Evolutionary conservation across 2,888 invertebrate genomes (phyloP).

Genomic region (Limulus polyphemus): DNA sequence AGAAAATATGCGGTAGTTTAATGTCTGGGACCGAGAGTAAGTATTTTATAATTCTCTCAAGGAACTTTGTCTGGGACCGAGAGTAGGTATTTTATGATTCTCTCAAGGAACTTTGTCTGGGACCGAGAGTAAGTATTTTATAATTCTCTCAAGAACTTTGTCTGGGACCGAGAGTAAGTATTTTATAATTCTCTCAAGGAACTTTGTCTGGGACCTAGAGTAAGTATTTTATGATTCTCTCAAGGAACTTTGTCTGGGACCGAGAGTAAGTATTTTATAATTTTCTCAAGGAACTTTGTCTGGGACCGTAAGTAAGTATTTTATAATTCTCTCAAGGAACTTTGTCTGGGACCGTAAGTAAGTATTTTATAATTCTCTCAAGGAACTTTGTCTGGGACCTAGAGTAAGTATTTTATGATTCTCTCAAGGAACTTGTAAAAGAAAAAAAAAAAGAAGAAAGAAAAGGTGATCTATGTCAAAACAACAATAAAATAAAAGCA

Average conservation of each 20-base stretch:
- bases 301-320: slow-evolving; percentile 23
- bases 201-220: slow-evolving; percentile 25
- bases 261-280: slow-evolving; percentile 16
- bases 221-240: slow-evolving; percentile 5
- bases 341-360: slow-evolving; percentile 25
- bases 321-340: too few relatives aligned
- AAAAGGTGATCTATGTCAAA: too few relatives aligned
- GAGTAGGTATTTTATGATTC: slow-evolving; percentile 11
- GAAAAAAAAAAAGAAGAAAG: too few relatives aligned
- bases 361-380: slow-evolving; percentile 1
- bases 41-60: neutral
- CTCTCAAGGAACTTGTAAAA: too few relatives aligned
- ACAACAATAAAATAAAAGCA: too few relatives aligned
- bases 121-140: slow-evolving; percentile 21
- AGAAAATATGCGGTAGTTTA: slow-evolving; percentile 21
- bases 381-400: slow-evolving; percentile 24
- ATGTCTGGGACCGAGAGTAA: slow-evolving; percentile 25
- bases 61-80: slow-evolving; percentile 24
- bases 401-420: slow-evolving; percentile 14
- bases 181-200: too few relatives aligned
- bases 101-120: too few relatives aligned
- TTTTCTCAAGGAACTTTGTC: too few relatives aligned
- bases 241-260: slow-evolving; percentile 25
- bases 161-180: slow-evolving; percentile 24
- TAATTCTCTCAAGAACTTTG: too few relatives aligned